Evolutionary conservation across 2,888 invertebrate genomes (phyloP).

Genomic region (Hypolimnas misippus): DNA sequence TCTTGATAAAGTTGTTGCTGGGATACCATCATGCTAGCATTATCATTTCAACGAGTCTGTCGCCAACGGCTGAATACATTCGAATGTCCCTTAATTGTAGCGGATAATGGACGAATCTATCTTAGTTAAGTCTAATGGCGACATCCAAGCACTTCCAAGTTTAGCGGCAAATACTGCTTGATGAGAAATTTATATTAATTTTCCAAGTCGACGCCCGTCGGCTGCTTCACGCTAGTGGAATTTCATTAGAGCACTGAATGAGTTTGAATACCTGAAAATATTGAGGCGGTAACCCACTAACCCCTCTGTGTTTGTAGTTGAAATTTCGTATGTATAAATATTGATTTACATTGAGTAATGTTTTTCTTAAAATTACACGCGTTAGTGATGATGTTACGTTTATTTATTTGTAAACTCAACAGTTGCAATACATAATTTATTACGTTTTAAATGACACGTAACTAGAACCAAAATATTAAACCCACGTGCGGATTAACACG

Average conservation of each 20-base stretch:
- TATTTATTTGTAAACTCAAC: too few relatives aligned
- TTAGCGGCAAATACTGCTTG: slow-evolving; percentile 37
- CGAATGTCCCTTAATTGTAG: slow-evolving; percentile 20
- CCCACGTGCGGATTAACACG: too few relatives aligned
- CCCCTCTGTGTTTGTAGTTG: slow-evolving; percentile 12
- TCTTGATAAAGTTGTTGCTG: not conserved
- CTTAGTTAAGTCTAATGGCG: slow-evolving; percentile 30
- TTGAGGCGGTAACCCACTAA: slow-evolving; percentile 21
- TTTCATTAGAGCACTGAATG: slow-evolving; percentile 39
- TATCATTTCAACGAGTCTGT: not conserved
- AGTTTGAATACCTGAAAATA: slow-evolving; percentile 29
- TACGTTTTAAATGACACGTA: too few relatives aligned
- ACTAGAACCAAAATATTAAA: too few relatives aligned
- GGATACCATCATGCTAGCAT: not conserved
- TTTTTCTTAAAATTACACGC: too few relatives aligned
- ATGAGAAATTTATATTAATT: slow-evolving; percentile 52
- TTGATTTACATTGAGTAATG: not conserved
- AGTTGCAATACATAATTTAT: too few relatives aligned
- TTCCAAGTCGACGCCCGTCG: slow-evolving; percentile 53
- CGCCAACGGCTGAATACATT: not conserved
- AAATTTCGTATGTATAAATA: not conserved
- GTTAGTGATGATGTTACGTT: too few relatives aligned
- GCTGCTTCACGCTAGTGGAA: slow-evolving; percentile 38
- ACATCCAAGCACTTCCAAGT: slow-evolving; percentile 23
- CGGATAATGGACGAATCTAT: slow-evolving; percentile 24